Evolutionary conservation across 2,113 vertebrate genomes (phyloP).

Genomic region (Ailurus styani): DNA sequence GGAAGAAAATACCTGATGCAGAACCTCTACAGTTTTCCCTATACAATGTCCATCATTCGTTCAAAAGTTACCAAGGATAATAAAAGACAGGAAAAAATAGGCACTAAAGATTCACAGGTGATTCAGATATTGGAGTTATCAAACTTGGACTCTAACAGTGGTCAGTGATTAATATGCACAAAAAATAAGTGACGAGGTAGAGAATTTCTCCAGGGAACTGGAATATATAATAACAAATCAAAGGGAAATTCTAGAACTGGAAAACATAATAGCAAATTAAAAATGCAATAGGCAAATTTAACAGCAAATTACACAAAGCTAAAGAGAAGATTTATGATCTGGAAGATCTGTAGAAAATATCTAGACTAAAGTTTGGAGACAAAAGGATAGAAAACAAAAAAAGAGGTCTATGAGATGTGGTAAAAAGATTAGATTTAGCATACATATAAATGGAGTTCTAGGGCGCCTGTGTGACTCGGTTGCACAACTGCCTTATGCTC

Average conservation of each 20-base stretch:
- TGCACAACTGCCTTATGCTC: too few species aligned
- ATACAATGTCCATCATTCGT: background rate
- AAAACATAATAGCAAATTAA: background rate
- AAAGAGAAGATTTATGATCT: background rate
- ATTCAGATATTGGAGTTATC: background rate
- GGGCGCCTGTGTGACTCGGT: too few species aligned
- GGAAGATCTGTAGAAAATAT: background rate
- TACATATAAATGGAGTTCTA: background rate
- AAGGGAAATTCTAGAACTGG: background rate
- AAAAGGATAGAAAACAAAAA: background rate
- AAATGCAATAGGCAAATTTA: background rate
- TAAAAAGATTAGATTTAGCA: background rate
- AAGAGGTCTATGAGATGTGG: background rate
- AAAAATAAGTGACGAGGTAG: background rate
- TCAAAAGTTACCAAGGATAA: background rate
- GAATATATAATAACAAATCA: conserved; percentile 10
- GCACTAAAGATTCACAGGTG: background rate
- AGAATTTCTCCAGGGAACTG: background rate
- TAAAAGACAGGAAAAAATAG: background rate
- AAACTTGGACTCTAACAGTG: background rate
- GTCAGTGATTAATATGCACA: background rate
- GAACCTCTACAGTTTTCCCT: background rate
- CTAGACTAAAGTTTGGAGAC: background rate
- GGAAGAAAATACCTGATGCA: background rate
- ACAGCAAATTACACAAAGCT: background rate